Evolutionary conservation across 2,888 invertebrate species (phyloP).

Genomic region (Chymomyza amoena): DNA sequence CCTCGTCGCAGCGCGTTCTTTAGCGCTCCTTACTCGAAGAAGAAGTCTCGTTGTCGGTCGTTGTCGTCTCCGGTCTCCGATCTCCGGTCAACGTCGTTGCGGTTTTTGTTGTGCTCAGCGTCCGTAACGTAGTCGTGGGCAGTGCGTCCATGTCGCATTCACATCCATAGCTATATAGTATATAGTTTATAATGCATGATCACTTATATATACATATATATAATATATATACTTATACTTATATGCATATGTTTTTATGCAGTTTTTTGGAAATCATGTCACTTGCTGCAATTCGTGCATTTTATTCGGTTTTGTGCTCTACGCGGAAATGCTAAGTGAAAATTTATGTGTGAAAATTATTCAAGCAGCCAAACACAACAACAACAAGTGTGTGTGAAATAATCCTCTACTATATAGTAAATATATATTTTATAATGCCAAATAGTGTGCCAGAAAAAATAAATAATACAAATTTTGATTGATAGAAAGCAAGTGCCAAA

Average conservation of each 20-base stretch:
- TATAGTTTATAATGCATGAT: not conserved
- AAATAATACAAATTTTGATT: slow-evolving; percentile 21
- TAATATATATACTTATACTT: no score
- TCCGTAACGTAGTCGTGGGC: not conserved
- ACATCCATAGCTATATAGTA: not conserved
- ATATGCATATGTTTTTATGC: not conserved
- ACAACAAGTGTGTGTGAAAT: slow-evolving; percentile 20
- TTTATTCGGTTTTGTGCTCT: slow-evolving; percentile 10
- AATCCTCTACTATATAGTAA: not conserved
- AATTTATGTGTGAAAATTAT: slow-evolving; percentile 19
- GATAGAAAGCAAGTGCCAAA: slow-evolving; percentile 42
- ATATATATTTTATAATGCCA: not conserved
- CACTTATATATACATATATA: not conserved
- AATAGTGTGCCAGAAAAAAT: slow-evolving; percentile 5
- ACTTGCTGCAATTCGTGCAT: slow-evolving; percentile 52
- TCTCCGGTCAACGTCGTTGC: not conserved
- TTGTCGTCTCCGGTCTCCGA: not conserved
- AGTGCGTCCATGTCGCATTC: not conserved
- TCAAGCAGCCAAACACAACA: slow-evolving; percentile 27
- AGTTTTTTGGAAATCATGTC: slow-evolving; percentile 67
- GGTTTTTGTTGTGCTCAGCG: not conserved
- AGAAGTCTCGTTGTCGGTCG: not conserved
- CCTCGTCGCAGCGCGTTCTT: slow-evolving; percentile 47
- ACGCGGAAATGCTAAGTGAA: slow-evolving; percentile 47
- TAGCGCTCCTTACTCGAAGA: not conserved